Base-by-base conservation (phyloP, 2,113 vertebrate species). In the Toxotes jaculatrix region DNA sequence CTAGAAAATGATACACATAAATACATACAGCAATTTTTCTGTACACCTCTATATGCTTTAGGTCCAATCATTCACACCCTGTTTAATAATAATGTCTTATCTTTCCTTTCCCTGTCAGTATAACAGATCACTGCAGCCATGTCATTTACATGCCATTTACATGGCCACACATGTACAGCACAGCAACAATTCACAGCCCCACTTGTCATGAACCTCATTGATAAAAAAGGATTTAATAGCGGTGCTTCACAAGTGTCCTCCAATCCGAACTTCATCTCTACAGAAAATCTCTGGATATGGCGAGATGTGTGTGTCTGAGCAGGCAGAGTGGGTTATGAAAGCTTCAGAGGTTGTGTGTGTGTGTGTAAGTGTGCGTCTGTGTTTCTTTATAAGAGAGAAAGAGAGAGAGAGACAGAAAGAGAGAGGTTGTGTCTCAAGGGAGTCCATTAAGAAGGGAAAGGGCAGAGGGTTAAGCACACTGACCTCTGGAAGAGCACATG, bases 401-500 rank as follows among this genome's bases (percentile, higher is more conserved):
- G 55, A 57, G 3, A 19, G n/a, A 57, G 70, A 36, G 62, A 79
- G 64, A 32, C 8, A 21, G 53, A 47, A 1, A 45, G 38, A 53
- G 56, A 13, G 61, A 80, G 62, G 77, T 62, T 34, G 32, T 38
- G 56, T 83, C 74, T 82, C 60, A 31, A 34, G 61, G 84, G 83
- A 84, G 60, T 79, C 74, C 74, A 87, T 91, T 80, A 89, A 65
- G 51, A 51, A 36, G 63, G 72, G 9, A 53, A 74, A 80, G 77
- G 45, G 38, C 76, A 49, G 1, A 5, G 59, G 88, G 60, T 88
- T 82, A 87, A 90, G 90, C 42, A 47, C 32, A 59, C 47, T 23
- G 27, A 51, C 13, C 42, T 71, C 47, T 56, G 47, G 42, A 83
- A 59, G 7, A 61, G 38, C 38, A 17, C 34, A 72, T 67, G 66